These are phyloP conservation scores for Clepsis dumicolana DNA, from an alignment of 2,888 invertebrate genomes.

Conservation along the genomic window DNA sequence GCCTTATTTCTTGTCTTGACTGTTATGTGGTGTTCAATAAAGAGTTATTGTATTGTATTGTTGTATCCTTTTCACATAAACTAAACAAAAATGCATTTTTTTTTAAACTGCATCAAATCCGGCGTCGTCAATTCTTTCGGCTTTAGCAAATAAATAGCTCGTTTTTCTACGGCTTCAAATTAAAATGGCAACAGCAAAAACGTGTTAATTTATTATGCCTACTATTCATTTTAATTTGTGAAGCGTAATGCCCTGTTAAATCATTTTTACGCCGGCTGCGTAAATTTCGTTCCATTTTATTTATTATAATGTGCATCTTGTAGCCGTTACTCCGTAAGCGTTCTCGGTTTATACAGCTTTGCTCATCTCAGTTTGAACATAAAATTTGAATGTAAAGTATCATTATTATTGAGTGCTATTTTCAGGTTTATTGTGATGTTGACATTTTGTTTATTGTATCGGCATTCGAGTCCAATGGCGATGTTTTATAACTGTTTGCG, in stretches of 20 bases:
- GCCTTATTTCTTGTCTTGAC: no score
- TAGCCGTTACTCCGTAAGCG: slow-evolving; percentile 14
- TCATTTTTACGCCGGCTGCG: slow-evolving; percentile 55
- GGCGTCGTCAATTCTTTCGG: background rate
- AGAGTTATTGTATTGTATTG: no score
- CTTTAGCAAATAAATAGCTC: background rate
- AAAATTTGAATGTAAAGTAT: slow-evolving; percentile 10
- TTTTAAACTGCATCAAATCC: background rate
- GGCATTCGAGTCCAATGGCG: background rate
- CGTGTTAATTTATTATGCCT: slow-evolving; percentile 60
- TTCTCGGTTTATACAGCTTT: slow-evolving; percentile 4
- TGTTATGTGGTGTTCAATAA: no score
- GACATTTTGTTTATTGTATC: background rate
- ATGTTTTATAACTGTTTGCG: background rate
- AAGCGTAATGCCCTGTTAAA: slow-evolving; percentile 64
- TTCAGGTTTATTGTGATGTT: background rate
- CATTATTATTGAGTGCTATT: background rate
- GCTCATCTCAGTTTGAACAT: background rate
- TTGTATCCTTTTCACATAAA: background rate
- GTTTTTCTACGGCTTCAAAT: slow-evolving; percentile 8
- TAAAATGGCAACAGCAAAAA: slow-evolving; percentile 45
- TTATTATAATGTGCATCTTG: slow-evolving; percentile 60
- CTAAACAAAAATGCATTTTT: background rate
- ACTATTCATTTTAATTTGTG: slow-evolving; percentile 66
- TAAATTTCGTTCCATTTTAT: slow-evolving; percentile 46